Conservation (phyloP, 2,888 invertebrate genomes). For the Ptychoptera contaminata region DNA sequence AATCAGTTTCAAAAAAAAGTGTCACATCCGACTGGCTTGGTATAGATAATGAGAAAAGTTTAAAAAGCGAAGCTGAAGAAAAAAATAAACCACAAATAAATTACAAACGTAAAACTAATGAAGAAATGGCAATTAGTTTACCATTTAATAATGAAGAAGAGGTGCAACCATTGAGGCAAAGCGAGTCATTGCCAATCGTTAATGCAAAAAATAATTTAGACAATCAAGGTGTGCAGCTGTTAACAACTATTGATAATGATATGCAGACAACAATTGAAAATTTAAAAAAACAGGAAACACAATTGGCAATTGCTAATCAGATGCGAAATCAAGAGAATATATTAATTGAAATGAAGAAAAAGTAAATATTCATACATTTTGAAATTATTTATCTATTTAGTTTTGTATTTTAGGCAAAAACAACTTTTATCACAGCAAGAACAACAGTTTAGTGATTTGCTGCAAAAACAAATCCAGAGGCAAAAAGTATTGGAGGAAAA, state of each 20-base stretch:
- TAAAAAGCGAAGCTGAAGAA: slow-evolving; percentile 1
- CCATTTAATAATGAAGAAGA: too few species aligned
- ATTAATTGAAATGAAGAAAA: slow-evolving; percentile 26
- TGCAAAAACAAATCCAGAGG: slow-evolving; percentile 26
- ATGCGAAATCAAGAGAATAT: slow-evolving; percentile 27
- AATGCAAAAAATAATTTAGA: too few species aligned
- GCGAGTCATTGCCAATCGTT: too few species aligned
- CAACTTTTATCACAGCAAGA: slow-evolving; percentile 23
- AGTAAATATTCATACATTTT: background rate
- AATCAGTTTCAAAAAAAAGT: slow-evolving; percentile 11
- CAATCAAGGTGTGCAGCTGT: too few species aligned
- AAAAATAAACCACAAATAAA: background rate
- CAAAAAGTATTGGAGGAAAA: slow-evolving; percentile 26
- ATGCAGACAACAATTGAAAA: slow-evolving; percentile 18
- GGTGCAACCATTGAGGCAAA: too few species aligned
- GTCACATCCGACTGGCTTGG: slow-evolving; percentile 27
- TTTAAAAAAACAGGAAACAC: slow-evolving; percentile 27
- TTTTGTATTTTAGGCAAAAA: slow-evolving; percentile 17
- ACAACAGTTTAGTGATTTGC: slow-evolving; percentile 21
- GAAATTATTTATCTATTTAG: background rate
- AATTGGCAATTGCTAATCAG: slow-evolving; percentile 24
- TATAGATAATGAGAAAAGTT: slow-evolving; percentile 11
- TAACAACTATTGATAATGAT: too few species aligned
- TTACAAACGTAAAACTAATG: too few species aligned
- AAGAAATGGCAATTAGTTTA: too few species aligned